phyloP scores from a whole-genome alignment of 2,797 vertebrate species.

The Peromyscus melanophrys region DNA sequence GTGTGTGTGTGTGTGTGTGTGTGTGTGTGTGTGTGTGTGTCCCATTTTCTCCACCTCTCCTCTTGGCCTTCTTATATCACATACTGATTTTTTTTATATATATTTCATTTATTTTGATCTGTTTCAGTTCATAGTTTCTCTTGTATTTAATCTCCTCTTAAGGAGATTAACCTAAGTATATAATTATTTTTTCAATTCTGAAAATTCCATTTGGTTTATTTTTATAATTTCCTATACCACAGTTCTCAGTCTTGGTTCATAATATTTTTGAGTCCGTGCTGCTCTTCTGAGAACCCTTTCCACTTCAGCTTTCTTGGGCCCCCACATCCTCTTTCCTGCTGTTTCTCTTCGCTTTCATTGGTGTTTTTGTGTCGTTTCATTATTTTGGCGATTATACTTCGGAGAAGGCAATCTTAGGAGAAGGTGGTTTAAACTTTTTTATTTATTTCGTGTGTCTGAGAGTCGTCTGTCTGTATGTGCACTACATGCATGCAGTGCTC shows the following conservation, averaged over 20 bases:
- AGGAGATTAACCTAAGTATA: background rate
- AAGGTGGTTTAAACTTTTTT: background rate
- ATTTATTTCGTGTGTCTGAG: background rate
- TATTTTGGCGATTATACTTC: background rate
- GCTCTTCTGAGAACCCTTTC: background rate
- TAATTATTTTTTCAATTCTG: background rate
- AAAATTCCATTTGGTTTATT: background rate
- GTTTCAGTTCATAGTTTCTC: background rate
- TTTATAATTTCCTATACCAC: background rate
- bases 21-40: background rate
- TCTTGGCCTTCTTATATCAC: background rate
- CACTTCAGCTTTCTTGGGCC: too few relatives aligned
- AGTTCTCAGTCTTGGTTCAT: background rate
- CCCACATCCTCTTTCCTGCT: background rate
- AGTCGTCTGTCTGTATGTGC: background rate
- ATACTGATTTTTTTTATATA: background rate
- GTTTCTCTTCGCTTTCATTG: background rate
- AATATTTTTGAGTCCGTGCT: background rate
- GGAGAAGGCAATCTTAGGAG: background rate
- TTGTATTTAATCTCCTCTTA: background rate
- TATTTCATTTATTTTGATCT: background rate
- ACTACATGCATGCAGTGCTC: background rate
- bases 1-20: background rate
- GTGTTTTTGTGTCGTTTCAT: background rate
- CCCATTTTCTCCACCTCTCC: background rate